phyloP scores from a whole-genome alignment of 1,140 invertebrate species.

The Pararge aegeria region DNA sequence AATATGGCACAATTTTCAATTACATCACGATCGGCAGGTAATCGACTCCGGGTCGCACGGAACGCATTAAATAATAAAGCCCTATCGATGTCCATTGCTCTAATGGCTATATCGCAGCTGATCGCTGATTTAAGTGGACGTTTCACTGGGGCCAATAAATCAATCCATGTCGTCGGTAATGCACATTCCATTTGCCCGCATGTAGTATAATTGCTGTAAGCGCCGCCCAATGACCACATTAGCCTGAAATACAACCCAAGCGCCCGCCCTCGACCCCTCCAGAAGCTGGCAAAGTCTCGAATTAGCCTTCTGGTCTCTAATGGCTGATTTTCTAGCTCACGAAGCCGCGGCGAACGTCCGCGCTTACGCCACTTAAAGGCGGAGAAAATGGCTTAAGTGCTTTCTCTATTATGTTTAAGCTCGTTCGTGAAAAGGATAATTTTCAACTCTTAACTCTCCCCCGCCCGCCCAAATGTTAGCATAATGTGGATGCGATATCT shows the following conservation, averaged over 20 bases:
- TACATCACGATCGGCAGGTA: conserved; percentile 42
- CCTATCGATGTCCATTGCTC: conserved; percentile 45
- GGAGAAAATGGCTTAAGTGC: conserved; percentile 80
- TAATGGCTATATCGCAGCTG: conserved; percentile 64
- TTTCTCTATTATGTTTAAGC: conserved; percentile 79
- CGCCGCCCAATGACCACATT: conserved; percentile 74
- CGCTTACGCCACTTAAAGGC: conserved; percentile 79
- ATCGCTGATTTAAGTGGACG: conserved; percentile 50
- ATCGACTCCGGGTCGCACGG: conserved; percentile 48
- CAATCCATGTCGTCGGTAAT: conserved; percentile 74
- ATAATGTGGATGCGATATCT: conserved; percentile 29
- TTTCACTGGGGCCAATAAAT: conserved; percentile 64
- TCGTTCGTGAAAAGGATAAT: conserved; percentile 79
- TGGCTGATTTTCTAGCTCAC: conserved; percentile 78
- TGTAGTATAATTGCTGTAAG: conserved; percentile 76
- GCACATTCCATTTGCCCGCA: conserved; percentile 75
- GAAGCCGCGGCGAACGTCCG: conserved; percentile 68
- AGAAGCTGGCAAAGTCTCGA: conserved; percentile 37
- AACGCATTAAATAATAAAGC: conserved; percentile 55
- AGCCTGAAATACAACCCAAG: conserved; percentile 50
- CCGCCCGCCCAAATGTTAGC: conserved; percentile 43
- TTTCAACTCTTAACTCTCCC: conserved; percentile 74
- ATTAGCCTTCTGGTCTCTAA: conserved; percentile 64
- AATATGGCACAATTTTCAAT: conserved; percentile 41
- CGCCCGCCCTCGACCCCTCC: conserved; percentile 43